These are phyloP conservation scores for Listronotus bonariensis DNA, from an alignment of 1,140 invertebrate genomes.

Conservation along the genomic window DNA sequence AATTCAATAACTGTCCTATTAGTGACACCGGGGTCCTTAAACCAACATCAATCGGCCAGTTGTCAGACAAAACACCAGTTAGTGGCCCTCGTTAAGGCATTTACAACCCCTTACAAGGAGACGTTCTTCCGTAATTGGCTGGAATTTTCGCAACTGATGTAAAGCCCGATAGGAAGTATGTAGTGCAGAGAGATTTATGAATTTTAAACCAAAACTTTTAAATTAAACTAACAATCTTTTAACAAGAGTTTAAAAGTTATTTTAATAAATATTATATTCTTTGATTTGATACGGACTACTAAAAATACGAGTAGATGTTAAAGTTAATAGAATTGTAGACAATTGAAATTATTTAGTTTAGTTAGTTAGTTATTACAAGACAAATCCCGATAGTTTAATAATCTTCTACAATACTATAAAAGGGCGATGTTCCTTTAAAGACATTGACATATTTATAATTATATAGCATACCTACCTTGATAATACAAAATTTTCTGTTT, in stretches of 20 bases:
- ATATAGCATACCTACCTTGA: too few relatives aligned
- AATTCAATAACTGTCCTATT: constrained; percentile 48
- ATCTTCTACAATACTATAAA: too few relatives aligned
- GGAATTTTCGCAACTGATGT: constrained; percentile 21
- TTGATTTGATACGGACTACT: too few relatives aligned
- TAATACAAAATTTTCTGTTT: too few relatives aligned
- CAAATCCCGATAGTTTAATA: too few relatives aligned
- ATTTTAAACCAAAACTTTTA: not conserved
- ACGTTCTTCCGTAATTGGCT: constrained; percentile 26
- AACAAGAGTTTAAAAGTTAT: not conserved
- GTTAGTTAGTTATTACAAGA: too few relatives aligned
- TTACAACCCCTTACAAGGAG: constrained; percentile 41
- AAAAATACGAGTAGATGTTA: too few relatives aligned
- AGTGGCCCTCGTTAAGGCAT: constrained; percentile 37
- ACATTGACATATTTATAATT: too few relatives aligned
- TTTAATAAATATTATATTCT: not conserved
- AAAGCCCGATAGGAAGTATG: not conserved
- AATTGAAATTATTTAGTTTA: too few relatives aligned
- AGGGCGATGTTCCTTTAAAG: too few relatives aligned
- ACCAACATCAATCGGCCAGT: constrained; percentile 43
- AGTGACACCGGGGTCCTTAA: constrained; percentile 44
- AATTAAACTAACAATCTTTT: not conserved
- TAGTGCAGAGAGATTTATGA: not conserved
- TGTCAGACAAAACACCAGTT: constrained; percentile 38
- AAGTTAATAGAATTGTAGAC: too few relatives aligned